These are phyloP conservation scores for Talpa occidentalis DNA, from an alignment of 2,113 vertebrate species.

Conservation along the genomic window DNA sequence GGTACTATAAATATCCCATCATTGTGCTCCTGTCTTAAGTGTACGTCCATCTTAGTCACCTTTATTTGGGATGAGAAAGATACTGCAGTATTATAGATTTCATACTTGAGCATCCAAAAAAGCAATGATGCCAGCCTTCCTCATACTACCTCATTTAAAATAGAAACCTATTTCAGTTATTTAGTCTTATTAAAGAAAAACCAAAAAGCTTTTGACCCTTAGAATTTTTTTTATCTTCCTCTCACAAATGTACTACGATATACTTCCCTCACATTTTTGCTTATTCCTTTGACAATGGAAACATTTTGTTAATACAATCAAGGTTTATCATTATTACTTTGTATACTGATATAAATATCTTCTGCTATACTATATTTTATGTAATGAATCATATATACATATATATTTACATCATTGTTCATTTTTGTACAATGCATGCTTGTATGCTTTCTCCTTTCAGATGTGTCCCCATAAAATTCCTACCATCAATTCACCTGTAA, in stretches of 20 bases:
- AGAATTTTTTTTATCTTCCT: not conserved
- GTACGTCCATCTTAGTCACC: slow-evolving; percentile 9
- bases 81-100: slow-evolving; percentile 41
- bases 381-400: not conserved
- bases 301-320: slow-evolving; percentile 11
- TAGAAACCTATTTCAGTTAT: slow-evolving; percentile 7
- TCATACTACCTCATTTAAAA: slow-evolving; percentile 25
- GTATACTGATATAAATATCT: not conserved
- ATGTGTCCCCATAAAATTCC: too few relatives aligned
- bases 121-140: not conserved
- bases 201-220: not conserved
- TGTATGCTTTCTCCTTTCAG: too few relatives aligned
- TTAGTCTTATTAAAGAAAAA: slow-evolving; percentile 42
- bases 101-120: slow-evolving; percentile 30
- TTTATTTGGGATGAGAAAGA: slow-evolving; percentile 49
- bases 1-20: slow-evolving; percentile 11
- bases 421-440: too few relatives aligned
- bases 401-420: too few relatives aligned
- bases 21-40: not conserved
- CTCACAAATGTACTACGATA: not conserved
- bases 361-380: not conserved
- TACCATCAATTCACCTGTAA: too few relatives aligned
- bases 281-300: not conserved
- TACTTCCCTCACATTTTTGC: not conserved
- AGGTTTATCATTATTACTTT: not conserved